A percentile compares a stretch with the other conserved stretches of the same genome.
Evolutionary conservation across 1,140 invertebrate species (phyloP).

Genomic region (Bombus waltoni): DNA sequence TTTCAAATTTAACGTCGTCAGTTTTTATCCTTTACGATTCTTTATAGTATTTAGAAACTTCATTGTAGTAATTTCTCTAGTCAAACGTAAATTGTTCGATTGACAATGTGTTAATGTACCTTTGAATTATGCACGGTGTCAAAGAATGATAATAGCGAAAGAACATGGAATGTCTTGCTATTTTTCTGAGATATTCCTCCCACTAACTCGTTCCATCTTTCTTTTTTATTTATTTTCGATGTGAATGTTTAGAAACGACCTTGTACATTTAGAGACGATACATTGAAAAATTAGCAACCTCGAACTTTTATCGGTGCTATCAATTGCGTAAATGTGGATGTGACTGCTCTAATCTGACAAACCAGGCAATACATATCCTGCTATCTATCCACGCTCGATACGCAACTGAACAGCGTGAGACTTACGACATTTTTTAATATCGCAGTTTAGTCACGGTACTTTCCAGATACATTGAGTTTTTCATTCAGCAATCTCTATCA

Average conservation of each 20-base stretch:
- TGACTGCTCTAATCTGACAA: not conserved
- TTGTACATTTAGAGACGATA: conserved; percentile 10
- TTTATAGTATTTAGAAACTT: not conserved
- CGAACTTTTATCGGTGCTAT: conserved; percentile 12
- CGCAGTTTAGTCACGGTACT: not conserved
- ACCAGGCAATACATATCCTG: not conserved
- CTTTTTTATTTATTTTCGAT: not conserved
- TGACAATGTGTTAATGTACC: not conserved
- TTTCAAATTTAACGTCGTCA: not conserved
- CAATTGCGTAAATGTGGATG: not conserved
- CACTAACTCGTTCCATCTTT: not conserved
- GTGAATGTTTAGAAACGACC: not conserved
- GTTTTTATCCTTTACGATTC: not conserved
- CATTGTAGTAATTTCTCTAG: not conserved
- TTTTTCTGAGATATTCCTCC: not conserved
- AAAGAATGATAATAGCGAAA: not conserved
- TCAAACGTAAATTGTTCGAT: not conserved
- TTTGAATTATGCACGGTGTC: not conserved
- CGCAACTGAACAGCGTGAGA: not conserved
- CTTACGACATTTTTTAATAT: conserved; percentile 28
- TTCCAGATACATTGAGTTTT: not conserved
- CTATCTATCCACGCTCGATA: not conserved
- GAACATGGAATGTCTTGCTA: not conserved
- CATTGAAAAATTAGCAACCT: not conserved
- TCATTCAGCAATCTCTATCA: not conserved